Percentiles rank a stretch among this genome's conserved stretches.
These are phyloP conservation scores for Pseudomyrmex concolor DNA, from an alignment of 1,140 invertebrate genomes.

Conservation along the genomic window DNA sequence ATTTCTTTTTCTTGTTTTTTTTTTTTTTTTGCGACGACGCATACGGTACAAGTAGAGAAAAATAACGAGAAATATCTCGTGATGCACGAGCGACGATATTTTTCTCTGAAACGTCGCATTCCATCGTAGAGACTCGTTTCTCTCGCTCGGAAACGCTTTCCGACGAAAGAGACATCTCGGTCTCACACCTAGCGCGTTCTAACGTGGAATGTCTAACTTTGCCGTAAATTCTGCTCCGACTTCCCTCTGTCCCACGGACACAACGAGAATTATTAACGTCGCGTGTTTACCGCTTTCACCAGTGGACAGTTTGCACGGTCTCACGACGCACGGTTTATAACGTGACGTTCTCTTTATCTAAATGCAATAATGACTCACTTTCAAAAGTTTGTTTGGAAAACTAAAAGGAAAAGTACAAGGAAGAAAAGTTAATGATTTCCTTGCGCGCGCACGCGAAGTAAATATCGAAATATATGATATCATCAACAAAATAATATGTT, in stretches of 20 bases:
- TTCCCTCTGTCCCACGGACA: slow-evolving; percentile 41
- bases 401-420: not conserved
- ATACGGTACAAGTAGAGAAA: slow-evolving; percentile 5
- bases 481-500: too few relatives aligned
- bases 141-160: slow-evolving; percentile 4
- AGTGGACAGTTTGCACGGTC: slow-evolving; percentile 48
- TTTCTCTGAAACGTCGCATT: slow-evolving; percentile 27
- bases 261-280: slow-evolving; percentile 64
- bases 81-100: slow-evolving; percentile 15
- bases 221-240: slow-evolving; percentile 54
- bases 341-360: slow-evolving; percentile 7
- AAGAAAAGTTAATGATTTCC: not conserved
- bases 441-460: too few relatives aligned
- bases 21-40: not conserved
- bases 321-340: slow-evolving; percentile 48
- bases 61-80: slow-evolving; percentile 29
- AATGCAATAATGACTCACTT: not conserved
- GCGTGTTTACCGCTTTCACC: slow-evolving; percentile 36
- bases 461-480: too few relatives aligned
- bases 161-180: slow-evolving; percentile 33
- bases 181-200: slow-evolving; percentile 30
- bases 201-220: slow-evolving; percentile 59
- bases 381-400: not conserved
- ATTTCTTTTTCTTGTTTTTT: not conserved
- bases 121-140: not conserved